Base-by-base conservation (phyloP, 37 sponge, comb jelly and placozoan species). In the Tethya wilhelma region DNA sequence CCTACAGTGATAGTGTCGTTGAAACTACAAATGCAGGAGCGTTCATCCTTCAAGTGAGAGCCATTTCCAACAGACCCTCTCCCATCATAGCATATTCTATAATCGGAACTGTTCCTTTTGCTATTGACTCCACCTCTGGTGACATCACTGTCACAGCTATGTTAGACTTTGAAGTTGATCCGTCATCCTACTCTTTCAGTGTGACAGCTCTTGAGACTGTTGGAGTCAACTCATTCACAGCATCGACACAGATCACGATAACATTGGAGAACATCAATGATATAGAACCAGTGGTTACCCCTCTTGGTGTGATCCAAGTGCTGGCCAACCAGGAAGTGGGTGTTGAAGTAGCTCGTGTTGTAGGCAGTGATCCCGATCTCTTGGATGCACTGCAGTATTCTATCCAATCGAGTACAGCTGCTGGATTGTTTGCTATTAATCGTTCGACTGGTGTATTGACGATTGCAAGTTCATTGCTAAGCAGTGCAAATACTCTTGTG, bases 351-450 rank as follows among this genome's bases (percentile, higher is more conserved):
- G 11, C 53, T 40, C 44, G 38, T 33, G 77, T 80, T 0, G 62
- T 37, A 53, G 86, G 81, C n/a, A 69, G 19, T 7, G 90, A 90
- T 56, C 81, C 86, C 23, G 90, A 90, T 74, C n/a, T 38, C 30
- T 41, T 80, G 4, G 82, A 67, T 23, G 32, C 55, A 9, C 34
- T 79, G 23, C 29, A 17, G 30, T 89, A 74, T 38, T 20, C 46
- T 2, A 4, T 89, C 25, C 25, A 63, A 38, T 12, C 25, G 4
- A 38, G 77, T 25, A 43, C 43, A 1, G 19, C 59, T 30, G 33
- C 34, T 56, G 72, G 67, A 0, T 38, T 77, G 34, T 77, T 89
- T 67, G 31, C 41, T 12, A 84, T 89, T 36, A 37, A 79, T 39
- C 6, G 8, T 0, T 39, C 58, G 23, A 89, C 67, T 45, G 90